Percentiles rank a stretch among this genome's conserved stretches.
Evolutionary conservation across 2,797 vertebrate genomes (phyloP).

Genomic region (Notoglanidium macrostoma): DNA sequence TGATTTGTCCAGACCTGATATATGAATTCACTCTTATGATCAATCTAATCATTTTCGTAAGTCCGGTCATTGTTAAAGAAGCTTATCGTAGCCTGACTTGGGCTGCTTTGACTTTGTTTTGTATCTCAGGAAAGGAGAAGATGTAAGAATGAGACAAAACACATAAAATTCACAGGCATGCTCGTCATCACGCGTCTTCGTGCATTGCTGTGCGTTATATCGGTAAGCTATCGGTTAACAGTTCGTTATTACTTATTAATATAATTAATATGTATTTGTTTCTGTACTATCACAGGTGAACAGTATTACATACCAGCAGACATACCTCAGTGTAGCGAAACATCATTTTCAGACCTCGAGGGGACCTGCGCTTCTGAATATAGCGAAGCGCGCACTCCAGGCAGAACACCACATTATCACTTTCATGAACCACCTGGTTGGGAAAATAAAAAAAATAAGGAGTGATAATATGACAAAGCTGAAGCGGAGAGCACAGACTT

Average conservation of each 20-base stretch:
- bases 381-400: conserved; percentile 95
- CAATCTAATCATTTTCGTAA: background rate
- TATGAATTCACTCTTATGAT: background rate
- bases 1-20: background rate
- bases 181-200: background rate
- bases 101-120: background rate
- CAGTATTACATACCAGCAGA: background rate
- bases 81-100: too few relatives aligned
- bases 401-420: conserved; percentile 97
- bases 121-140: background rate
- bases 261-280: background rate
- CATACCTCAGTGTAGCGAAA: conserved; percentile 95
- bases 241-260: too few relatives aligned
- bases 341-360: conserved; percentile 97
- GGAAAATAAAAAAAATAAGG: background rate
- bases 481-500: background rate
- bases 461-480: background rate
- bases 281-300: background rate
- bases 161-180: too few relatives aligned
- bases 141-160: background rate
- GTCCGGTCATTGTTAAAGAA: background rate
- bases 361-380: conserved; percentile 97
- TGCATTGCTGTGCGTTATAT: background rate
- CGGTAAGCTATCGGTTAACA: background rate
- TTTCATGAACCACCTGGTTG: conserved; percentile 94